Base-by-base conservation (phyloP, 2,888 invertebrate species). In the Quadroppia sp. region DNA sequence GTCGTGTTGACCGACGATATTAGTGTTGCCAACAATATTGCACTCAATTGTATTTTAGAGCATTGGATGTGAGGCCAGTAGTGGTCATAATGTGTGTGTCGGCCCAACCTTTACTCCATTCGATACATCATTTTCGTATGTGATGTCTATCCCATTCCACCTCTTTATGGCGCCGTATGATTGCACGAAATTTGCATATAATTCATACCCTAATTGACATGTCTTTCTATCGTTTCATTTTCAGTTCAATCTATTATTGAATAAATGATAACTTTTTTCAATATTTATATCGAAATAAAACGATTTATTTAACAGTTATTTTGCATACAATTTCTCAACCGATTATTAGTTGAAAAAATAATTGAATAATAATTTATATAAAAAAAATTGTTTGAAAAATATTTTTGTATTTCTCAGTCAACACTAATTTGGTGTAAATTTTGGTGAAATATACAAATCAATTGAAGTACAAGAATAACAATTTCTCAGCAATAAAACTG, bases 1-100 rank as follows among this genome's bases (percentile, higher is more conserved):
- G 40, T 67, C 67, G 36, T 67, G 67, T 36, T 67, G 67, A 67
- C 67, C 67, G 23, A 67, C 25, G 40, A 67, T 67, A 67, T 67
- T 67, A 61, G 59, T 59, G 28, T 30, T 28, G 4, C 20, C 4
- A 50, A 50, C 20, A 50, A 28, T 59, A 15, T 30, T 28, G 4
- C 20, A 50, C 4, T 9, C 20, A 50, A 36, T 36, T 36, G 36
- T 36, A 36, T 36, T 36, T 9, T 7, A 36, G 4, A 36, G 36
- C 9, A 36, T 36, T 36, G 9, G 50, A 50, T 56, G 28, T 28
- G 56, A 56, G 7, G 9, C 25, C 13, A 28, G 20, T 20, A 56
- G 56, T 56, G 25, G 28, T 56, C 56, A 56, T 48, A 56, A 56
- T 56, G 56, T 56, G 56, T 56, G 56, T 56, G 56, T 56, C 56